Base-by-base conservation (phyloP, 2,113 vertebrate species). In the Ranitomeya variabilis region DNA sequence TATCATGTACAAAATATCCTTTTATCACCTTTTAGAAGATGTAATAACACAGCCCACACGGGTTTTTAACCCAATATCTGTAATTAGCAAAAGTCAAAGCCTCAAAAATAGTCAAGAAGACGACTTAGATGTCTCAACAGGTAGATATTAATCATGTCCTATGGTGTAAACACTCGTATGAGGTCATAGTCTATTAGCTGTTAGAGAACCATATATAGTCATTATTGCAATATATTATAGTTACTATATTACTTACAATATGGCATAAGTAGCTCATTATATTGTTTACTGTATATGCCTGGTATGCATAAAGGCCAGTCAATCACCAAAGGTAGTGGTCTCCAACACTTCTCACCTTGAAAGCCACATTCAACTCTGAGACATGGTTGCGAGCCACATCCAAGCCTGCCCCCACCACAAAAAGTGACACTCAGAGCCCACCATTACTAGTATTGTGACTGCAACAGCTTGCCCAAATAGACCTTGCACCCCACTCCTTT, bases 1-100 rank as follows among this genome's bases (percentile, higher is more conserved):
- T 31, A 77, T 83, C 87, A 80, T n/a, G 13, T 54, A 88, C 67
- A 80, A 77, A 74, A 45, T 13, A 69, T 87, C 45, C 52, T 37
- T 60, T 77, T 76, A 64, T 55, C 37, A 64, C 77, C 82, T 52
- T 80, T 23, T 59, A 83, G 74, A 83, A 23, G 76, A 26, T 60
- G 18, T 37, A 88, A 21, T n/a, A 45, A 87, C 23, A 52, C 45
- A 62, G 71, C n/a, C 31, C 16, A 12, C 3, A 69, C 14, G 13
- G 67, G 14, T 3, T 23, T 14, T 23, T n/a, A 67, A n/a, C 8
- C 64, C 21, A 67, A n/a, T 21, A 64, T 7, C 2, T 19, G 6
- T 19, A 21, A 21, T 0, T 4, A 45, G 3, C 37, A 45, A 45
- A 45, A 45, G 37, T 45, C 37, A 67, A 69, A 69, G n/a, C 19